Evolutionary conservation across 2,888 invertebrate species (phyloP).

Genomic region (Morpho deidamia): DNA sequence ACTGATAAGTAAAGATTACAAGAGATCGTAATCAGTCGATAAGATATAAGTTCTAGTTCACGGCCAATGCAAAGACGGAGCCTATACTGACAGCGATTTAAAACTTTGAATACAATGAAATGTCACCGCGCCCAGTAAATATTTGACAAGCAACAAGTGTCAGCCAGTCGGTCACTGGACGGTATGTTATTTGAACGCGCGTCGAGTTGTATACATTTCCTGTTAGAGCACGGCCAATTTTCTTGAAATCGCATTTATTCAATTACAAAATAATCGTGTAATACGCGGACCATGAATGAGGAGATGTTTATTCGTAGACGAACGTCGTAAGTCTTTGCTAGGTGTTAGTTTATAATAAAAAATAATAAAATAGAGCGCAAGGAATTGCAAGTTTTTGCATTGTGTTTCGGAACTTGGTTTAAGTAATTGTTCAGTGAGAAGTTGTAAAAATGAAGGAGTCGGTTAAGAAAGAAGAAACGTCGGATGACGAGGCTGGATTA

Average conservation of each 20-base stretch:
- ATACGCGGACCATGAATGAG: slow-evolving; percentile 45
- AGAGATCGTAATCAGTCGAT: slow-evolving; percentile 17
- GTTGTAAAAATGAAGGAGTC: slow-evolving; percentile 54
- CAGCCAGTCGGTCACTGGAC: slow-evolving; percentile 59
- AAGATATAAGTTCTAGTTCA: slow-evolving; percentile 56
- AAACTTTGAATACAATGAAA: slow-evolving; percentile 42
- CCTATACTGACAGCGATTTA: slow-evolving; percentile 16
- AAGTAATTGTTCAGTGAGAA: slow-evolving; percentile 39
- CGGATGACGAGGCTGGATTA: slow-evolving; percentile 81
- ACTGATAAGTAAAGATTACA: slow-evolving; percentile 8
- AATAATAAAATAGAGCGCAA: slow-evolving; percentile 22
- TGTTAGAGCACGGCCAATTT: slow-evolving; percentile 55
- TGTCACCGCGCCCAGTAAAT: slow-evolving; percentile 35
- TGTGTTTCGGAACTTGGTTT: slow-evolving; percentile 51
- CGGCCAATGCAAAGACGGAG: slow-evolving; percentile 32
- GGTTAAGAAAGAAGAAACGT: slow-evolving; percentile 60
- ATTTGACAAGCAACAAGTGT: slow-evolving; percentile 21
- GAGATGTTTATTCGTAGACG: slow-evolving; percentile 45
- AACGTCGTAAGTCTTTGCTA: slow-evolving; percentile 44
- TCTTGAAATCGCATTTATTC: slow-evolving; percentile 67
- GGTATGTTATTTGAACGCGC: slow-evolving; percentile 58
- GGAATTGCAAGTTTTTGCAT: slow-evolving; percentile 29
- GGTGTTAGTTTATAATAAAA: slow-evolving; percentile 33
- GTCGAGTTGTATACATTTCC: slow-evolving; percentile 32
- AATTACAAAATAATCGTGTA: slow-evolving; percentile 64